Evolutionary conservation across 2,113 vertebrate species (phyloP).

Genomic region (Eurystomus gularis): DNA sequence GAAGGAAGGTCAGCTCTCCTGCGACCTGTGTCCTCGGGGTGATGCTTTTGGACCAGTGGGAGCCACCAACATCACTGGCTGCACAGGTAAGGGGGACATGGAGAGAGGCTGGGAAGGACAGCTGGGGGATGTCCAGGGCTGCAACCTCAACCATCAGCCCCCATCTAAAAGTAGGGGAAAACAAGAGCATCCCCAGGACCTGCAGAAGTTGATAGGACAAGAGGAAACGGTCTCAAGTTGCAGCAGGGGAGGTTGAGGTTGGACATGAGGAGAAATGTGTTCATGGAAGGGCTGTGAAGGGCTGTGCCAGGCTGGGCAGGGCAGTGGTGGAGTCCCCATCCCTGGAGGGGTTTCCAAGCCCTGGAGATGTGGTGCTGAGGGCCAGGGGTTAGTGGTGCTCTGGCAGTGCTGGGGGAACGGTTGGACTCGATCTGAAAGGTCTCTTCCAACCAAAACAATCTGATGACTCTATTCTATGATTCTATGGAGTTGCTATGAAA

Average conservation of each 20-base stretch:
- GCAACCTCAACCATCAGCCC: neutral
- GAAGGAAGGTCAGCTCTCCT: conserved; percentile 95
- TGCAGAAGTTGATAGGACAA: neutral
- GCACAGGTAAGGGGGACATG: conserved; percentile 79
- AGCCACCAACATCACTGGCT: conserved; percentile 91
- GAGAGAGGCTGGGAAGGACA: fast-evolving
- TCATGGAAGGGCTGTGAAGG: neutral
- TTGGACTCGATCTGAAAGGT: too few species aligned
- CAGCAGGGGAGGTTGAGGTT: neutral
- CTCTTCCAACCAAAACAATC: neutral
- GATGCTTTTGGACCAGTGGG: conserved; percentile 89
- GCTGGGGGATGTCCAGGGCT: fast-evolving
- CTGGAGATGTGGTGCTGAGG: too few species aligned
- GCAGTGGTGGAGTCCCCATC: too few species aligned
- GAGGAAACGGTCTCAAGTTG: neutral
- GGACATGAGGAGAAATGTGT: neutral
- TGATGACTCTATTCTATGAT: neutral
- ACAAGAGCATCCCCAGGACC: neutral
- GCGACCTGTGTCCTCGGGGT: conserved; percentile 94
- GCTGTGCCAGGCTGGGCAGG: neutral
- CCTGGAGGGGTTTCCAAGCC: too few species aligned
- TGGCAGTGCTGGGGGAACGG: too few species aligned
- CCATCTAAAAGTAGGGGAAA: neutral
- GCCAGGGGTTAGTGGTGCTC: too few species aligned
- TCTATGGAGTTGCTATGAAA: neutral